Evolutionary conservation across 2,888 invertebrate species (phyloP).

Genomic region (Abrostola tripartita): DNA sequence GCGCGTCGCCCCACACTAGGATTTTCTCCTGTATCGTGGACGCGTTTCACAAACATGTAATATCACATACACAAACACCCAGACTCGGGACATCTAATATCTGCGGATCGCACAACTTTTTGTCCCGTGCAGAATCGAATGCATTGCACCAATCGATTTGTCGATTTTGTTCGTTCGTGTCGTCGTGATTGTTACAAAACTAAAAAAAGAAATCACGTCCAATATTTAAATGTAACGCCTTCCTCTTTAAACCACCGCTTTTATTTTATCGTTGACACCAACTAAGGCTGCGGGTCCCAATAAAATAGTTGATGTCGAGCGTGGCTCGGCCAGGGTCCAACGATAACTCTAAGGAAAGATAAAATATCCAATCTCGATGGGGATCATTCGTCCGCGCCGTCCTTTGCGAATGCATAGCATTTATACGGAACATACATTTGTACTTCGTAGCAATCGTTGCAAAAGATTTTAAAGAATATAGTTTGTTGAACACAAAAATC

Average conservation of each 20-base stretch:
- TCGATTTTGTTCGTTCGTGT: too few species aligned
- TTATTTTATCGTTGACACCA: constrained; percentile 43
- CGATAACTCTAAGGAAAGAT: constrained; percentile 41
- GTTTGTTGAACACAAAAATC: not conserved
- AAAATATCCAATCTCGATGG: constrained; percentile 52
- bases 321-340: constrained; percentile 19
- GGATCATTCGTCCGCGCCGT: constrained; percentile 21
- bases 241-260: constrained; percentile 30
- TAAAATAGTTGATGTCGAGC: constrained; percentile 45
- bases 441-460: not conserved
- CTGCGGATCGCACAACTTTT: too few species aligned
- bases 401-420: constrained; percentile 16
- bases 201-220: not conserved
- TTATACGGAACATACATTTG: constrained; percentile 9
- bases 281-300: constrained; percentile 29
- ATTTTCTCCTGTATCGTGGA: too few species aligned
- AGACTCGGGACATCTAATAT: too few species aligned
- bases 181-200: too few species aligned
- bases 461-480: constrained; percentile 1
- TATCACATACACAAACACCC: too few species aligned
- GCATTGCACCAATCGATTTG: too few species aligned
- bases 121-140: too few species aligned
- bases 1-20: too few species aligned
- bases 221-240: not conserved
- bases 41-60: too few species aligned